Percentiles rank a stretch among this genome's conserved stretches.
phyloP scores from a whole-genome alignment of 2,888 invertebrate genomes.

The Crocallis elinguaria region DNA sequence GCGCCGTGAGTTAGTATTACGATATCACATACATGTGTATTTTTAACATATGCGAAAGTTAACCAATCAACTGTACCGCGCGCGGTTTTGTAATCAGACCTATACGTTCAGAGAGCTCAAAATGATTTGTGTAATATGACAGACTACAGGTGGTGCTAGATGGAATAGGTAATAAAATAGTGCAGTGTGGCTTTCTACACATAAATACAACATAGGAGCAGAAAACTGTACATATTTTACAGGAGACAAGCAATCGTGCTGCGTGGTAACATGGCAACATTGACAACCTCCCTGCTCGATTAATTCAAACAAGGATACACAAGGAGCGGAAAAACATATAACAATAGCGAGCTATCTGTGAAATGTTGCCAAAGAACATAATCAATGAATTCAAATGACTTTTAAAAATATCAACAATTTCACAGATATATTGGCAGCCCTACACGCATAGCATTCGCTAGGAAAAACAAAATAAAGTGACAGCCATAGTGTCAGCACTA shows the following conservation, averaged over 20 bases:
- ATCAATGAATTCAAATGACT: background rate
- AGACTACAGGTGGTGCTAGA: too few species aligned
- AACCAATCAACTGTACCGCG: too few species aligned
- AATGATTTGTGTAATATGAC: too few species aligned
- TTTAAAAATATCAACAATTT: background rate
- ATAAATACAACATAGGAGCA: too few species aligned
- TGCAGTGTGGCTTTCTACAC: too few species aligned
- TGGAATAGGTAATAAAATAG: too few species aligned
- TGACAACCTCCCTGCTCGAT: background rate
- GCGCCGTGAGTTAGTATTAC: too few species aligned
- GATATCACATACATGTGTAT: too few species aligned
- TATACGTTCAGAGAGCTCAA: too few species aligned
- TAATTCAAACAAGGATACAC: background rate
- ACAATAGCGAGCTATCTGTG: background rate
- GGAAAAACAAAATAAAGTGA: background rate
- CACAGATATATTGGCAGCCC: background rate
- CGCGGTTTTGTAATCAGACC: too few species aligned
- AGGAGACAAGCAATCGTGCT: background rate
- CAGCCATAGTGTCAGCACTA: background rate
- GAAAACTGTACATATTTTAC: too few species aligned
- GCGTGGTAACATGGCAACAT: background rate
- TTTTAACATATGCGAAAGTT: too few species aligned
- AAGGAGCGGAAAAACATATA: background rate
- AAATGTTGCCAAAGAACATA: background rate
- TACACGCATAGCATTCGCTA: slow-evolving; percentile 6